Base-by-base conservation (phyloP, 2,888 invertebrate species). In the Lasiommata megera region DNA sequence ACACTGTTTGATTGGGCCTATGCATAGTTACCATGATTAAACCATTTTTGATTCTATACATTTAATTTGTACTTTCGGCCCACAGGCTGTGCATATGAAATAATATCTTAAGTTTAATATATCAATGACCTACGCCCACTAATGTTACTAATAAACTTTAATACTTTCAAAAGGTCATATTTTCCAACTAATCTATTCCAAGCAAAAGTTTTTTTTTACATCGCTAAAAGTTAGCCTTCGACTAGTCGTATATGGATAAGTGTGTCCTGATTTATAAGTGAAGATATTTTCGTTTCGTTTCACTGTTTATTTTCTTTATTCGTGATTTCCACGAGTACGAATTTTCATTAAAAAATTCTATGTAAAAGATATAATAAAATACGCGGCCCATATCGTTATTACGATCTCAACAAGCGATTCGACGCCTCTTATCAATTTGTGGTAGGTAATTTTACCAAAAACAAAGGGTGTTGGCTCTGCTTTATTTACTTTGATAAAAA, bases 131-230 rank as follows among this genome's bases (percentile, higher is more conserved):
- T 23, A 14, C 60, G 23, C 53, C 56, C 53, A 60, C 56, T 43
- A 51, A 47, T 31, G 56, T 46, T 47, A 43, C 53, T 41, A 51
- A 31, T 47, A 46, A 60, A 48, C 41, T 60, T n/a, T 53, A 48
- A 60, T 53, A 56, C 56, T 17, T 60, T 56, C 34, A 36, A 48
- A 60, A 56, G 60, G 60, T 60, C 53, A 56, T 48, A 23, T 12
- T 29, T 48, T 18, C 56, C 31, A 48, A 29, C 56, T n/a, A n/a
- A n/a, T n/a, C n/a, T n/a, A n/a, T n/a, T n/a, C n/a, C n/a, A n/a
- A n/a, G n/a, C n/a, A n/a, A n/a, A n/a, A n/a, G n/a, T n/a, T n/a
- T n/a, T n/a, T n/a, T n/a, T n/a, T n/a, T n/a, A n/a, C n/a, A n/a
- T n/a, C n/a, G n/a, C n/a, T n/a, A n/a, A n/a, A n/a, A n/a, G n/a